These are phyloP conservation scores for Poeciliopsis infans DNA, from an alignment of 2,797 vertebrate genomes.

Conservation along the genomic window DNA sequence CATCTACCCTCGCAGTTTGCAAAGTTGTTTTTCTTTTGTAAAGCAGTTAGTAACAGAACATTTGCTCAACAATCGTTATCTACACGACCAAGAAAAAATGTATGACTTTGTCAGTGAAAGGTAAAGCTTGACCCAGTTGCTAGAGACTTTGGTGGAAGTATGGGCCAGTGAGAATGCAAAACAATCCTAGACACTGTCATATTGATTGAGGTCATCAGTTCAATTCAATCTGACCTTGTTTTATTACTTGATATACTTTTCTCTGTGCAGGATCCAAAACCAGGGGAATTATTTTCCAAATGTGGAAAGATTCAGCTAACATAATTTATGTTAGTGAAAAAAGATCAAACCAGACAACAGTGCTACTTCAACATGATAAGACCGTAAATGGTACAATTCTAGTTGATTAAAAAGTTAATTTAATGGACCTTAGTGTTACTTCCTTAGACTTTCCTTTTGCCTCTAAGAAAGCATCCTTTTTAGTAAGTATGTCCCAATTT, in stretches of 20 bases:
- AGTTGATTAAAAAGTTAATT: neutral
- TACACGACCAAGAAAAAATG: neutral
- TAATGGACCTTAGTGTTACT: neutral
- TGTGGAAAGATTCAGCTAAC: neutral
- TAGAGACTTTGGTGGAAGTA: no score
- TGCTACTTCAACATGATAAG: neutral
- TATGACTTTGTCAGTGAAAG: neutral
- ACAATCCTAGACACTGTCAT: neutral
- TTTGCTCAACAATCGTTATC: neutral
- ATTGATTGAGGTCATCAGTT: neutral
- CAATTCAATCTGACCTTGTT: neutral
- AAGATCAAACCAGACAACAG: neutral
- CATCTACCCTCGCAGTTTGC: neutral
- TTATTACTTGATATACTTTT: neutral
- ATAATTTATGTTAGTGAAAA: neutral
- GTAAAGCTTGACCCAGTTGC: no score
- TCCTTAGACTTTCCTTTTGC: neutral
- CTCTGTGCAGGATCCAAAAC: neutral
- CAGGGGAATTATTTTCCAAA: neutral
- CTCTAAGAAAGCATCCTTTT: neutral
- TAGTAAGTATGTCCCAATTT: neutral
- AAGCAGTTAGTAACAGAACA: neutral
- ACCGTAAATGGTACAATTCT: neutral
- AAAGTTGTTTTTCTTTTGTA: neutral
- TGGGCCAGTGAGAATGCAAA: no score